Evolutionary conservation across 2,113 vertebrate genomes (phyloP), one percentile per base, ranked within the genome.

Genomic region (Triplophysa dalaica): DNA sequence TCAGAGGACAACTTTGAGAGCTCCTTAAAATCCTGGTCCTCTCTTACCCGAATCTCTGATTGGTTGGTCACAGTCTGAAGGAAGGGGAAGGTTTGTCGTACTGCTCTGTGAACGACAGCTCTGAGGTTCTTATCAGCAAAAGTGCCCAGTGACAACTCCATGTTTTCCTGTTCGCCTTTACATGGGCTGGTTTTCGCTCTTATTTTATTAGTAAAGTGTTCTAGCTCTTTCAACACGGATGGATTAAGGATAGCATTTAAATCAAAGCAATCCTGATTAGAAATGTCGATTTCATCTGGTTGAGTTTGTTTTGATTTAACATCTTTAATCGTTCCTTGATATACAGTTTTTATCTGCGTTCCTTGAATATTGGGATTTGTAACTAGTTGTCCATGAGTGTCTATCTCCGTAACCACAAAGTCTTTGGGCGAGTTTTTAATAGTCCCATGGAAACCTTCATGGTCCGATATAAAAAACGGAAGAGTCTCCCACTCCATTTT

Each of bases 321-420:
- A 19, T 2, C 26, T 65, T 38, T 16, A 33, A 14, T 38, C 8
- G 54, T 21, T 65, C 43, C 43, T 54, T 65, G 43, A 22, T 21
- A 17, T 12, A 7, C 5, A 54, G n/a, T 29, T 65, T 58, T 24
- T 13, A 81, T 22, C 17, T 22, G 21, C 13, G 0, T 4, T 75
- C 22, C 58, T 19, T 45, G 2, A 65, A 7, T 1, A 7, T 16
- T 11, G 33, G 19, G 19, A 2, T 85, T 85, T 14, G 85, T 87
- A 14, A 91, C 91, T 1, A 82, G 38, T 1, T 81, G 88, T 0
- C 92, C 89, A 0, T 80, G 66, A 2, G 83, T 67, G 87, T 95
- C 91, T 17, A 98, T 94, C 82, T 98, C 97, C 1, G 86, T 94
- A 84, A 98, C 96, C 6, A 96, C 82, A 84, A 98, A 99, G 90